These are phyloP conservation scores for Hormaphis cornu DNA, from an alignment of 1,140 invertebrate species.

Conservation along the genomic window DNA sequence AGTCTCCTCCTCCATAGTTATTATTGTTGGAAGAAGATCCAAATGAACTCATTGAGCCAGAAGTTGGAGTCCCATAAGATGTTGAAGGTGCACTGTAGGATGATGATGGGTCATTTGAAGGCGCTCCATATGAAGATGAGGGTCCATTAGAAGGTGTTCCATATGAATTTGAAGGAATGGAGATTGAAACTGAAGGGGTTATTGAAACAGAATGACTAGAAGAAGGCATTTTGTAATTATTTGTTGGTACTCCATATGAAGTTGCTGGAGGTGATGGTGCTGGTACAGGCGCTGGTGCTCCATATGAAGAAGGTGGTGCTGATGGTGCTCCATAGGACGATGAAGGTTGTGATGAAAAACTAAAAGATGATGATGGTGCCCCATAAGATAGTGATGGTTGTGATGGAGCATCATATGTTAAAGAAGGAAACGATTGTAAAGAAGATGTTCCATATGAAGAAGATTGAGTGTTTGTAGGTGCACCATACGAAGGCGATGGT, in stretches of 20 bases:
- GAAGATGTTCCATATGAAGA: conserved; percentile 41
- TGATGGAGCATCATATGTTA: conserved; percentile 34
- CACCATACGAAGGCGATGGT: conserved; percentile 39
- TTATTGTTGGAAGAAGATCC: conserved; percentile 29
- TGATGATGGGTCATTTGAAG: conserved; percentile 57
- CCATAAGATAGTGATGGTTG: conserved; percentile 36
- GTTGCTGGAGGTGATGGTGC: conserved; percentile 32
- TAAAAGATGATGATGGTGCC: conserved; percentile 40
- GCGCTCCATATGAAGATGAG: conserved; percentile 30
- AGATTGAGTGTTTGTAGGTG: conserved; percentile 14
- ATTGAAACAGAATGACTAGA: conserved; percentile 28
- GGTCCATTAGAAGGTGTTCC: conserved; percentile 33
- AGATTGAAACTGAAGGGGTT: conserved; percentile 14
- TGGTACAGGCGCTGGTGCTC: conserved; percentile 34
- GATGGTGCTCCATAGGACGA: conserved; percentile 38
- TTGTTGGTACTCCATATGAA: conserved; percentile 35
- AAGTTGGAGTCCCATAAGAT: conserved; percentile 33
- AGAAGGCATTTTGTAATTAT: conserved; percentile 2
- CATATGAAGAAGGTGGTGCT: conserved; percentile 36
- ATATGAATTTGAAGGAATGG: conserved; percentile 32
- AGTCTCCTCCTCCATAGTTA: conserved; percentile 31
- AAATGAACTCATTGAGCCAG: conserved; percentile 27
- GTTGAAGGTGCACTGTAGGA: conserved; percentile 41
- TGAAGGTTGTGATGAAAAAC: conserved; percentile 38
- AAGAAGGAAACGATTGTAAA: conserved; percentile 39